phyloP scores from a whole-genome alignment of 2,888 invertebrate genomes.

The Acleris literana region DNA sequence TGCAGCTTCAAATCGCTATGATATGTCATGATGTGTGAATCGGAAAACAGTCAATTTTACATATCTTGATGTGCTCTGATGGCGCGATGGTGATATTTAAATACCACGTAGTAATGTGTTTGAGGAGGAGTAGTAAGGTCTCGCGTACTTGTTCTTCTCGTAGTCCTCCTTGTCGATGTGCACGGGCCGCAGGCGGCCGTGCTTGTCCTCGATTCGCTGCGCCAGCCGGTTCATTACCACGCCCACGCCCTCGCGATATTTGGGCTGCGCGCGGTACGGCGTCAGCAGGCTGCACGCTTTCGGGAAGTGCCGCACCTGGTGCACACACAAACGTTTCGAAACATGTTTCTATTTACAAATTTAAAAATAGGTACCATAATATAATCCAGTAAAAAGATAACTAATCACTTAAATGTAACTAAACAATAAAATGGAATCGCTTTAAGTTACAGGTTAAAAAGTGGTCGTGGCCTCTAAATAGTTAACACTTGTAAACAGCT shows the following conservation, averaged over 20 bases:
- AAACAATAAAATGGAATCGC: too few species aligned
- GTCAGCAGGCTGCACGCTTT: constrained; percentile 84
- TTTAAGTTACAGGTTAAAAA: too few species aligned
- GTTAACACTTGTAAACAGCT: too few species aligned
- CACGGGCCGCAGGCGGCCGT: constrained; percentile 87
- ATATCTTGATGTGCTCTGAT: too few species aligned
- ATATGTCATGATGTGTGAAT: too few species aligned
- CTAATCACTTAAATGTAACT: too few species aligned
- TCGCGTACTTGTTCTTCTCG: constrained; percentile 85
- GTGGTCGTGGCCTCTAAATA: too few species aligned
- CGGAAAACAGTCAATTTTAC: too few species aligned
- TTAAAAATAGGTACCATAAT: not conserved
- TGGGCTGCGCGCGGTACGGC: constrained; percentile 84
- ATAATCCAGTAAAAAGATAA: not conserved
- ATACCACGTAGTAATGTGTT: too few species aligned
- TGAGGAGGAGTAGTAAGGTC: too few species aligned
- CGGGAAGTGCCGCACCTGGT: constrained; percentile 84
- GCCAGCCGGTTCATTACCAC: constrained; percentile 75
- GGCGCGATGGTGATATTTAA: too few species aligned
- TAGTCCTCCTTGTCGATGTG: constrained; percentile 87
- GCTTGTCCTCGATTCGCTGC: constrained; percentile 89
- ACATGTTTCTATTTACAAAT: not conserved
- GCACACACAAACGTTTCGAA: not conserved
- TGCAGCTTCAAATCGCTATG: too few species aligned
- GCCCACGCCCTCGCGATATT: constrained; percentile 83